Percentiles rank a stretch among this genome's conserved stretches.
These are phyloP conservation scores for Petrolisthes manimaculis DNA, from an alignment of 2,888 invertebrate genomes.

Conservation along the genomic window DNA sequence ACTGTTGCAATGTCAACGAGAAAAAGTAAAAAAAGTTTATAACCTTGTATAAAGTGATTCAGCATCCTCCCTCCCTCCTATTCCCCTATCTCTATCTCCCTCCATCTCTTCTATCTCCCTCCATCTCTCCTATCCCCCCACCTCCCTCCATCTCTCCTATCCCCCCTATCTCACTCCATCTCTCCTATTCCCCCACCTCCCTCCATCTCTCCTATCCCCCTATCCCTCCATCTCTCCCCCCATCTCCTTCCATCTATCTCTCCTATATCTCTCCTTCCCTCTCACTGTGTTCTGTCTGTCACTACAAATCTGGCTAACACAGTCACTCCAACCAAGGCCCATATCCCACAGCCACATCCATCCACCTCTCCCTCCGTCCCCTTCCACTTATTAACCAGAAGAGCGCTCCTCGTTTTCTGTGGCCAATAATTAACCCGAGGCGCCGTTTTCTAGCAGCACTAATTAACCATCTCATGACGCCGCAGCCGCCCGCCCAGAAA, in stretches of 20 bases:
- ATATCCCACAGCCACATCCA: neutral
- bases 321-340: neutral
- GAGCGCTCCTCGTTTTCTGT: slow-evolving; percentile 24
- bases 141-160: neutral
- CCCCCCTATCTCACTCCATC: neutral
- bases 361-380: neutral
- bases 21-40: no score
- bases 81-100: no score
- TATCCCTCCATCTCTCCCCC: neutral
- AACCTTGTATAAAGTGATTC: no score
- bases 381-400: slow-evolving; percentile 19
- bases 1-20: no score
- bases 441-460: slow-evolving; percentile 34
- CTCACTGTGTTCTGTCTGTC: neutral
- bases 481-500: slow-evolving; percentile 20
- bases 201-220: neutral
- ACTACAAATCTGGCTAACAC: neutral
- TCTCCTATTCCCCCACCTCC: neutral
- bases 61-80: no score
- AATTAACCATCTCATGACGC: slow-evolving; percentile 34
- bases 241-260: neutral
- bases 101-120: no score
- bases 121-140: no score
- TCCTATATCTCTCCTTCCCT: neutral
- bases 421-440: slow-evolving; percentile 20